Evolutionary conservation across 2,797 vertebrate species (phyloP), one percentile per base, ranked within the genome.

Genomic region (Emys orbicularis): DNA sequence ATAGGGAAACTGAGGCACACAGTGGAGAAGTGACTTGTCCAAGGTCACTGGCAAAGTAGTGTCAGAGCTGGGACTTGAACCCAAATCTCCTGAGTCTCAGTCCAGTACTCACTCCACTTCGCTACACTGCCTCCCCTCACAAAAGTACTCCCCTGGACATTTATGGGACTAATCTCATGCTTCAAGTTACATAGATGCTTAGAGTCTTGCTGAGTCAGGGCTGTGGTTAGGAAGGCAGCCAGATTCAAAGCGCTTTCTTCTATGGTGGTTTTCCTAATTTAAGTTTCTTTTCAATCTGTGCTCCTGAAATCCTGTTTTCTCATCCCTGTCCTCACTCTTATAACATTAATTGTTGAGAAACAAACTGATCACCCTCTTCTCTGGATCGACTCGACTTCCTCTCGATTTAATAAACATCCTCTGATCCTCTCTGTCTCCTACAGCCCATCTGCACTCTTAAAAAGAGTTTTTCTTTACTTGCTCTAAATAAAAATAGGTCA

Each of bases 401-500:
- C 27, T 7, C 52, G 50, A 77, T 94, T 57, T 72, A 19, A 27
- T 0, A 91, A 76, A 29, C 68, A 12, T 74, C 29, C 44, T 72
- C 61, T 0, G 2, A 91, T 74, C 34, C 52, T 50, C 59, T 93
- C 57, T 90, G 89, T 87, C 90, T 89, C 59, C 84, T 74, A 56
- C 89, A 91, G 83, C 90, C 94, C 52, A 90, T 94, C 83, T 92
- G 90, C 89, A 87, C 61, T 72, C 83, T 37, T 31, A 6, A 44
- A 76, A 49, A 29, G 53, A 31, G 13, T 84, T 96, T 92, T 94
- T 79, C 77, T 79, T 79, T 76, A 21, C 83, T 89, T 91, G 56
- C 52, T 87, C 79, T 93, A 88, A 91, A 94, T 90, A 96, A 95
- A 97, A 97, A 96, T 95, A 96, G 95, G 93, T 92, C 92, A 89